Conservation (phyloP, 1,140 invertebrate species). For the Laodelphax striatellus region DNA sequence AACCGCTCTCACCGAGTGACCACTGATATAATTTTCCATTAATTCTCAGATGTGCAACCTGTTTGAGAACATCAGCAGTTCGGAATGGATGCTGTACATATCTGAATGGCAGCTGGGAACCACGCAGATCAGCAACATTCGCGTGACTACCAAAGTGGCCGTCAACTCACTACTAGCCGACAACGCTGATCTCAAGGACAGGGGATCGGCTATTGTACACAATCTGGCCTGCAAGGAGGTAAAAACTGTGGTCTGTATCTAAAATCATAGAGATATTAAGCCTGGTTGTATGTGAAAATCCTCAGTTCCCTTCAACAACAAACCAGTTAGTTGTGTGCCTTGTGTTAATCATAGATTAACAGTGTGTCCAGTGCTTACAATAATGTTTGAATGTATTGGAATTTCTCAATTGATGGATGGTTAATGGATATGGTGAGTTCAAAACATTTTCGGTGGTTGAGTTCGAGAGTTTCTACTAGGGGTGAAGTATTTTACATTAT, state of each 20-base stretch:
- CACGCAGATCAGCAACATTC: constrained; percentile 70
- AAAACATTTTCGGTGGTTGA: too few relatives aligned
- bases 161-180: constrained; percentile 75
- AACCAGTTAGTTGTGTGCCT: constrained; percentile 11
- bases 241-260: constrained; percentile 88
- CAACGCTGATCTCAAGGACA: constrained; percentile 54
- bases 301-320: constrained; percentile 1
- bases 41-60: constrained; percentile 68
- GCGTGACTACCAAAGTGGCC: constrained; percentile 81
- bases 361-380: background rate
- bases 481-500: too few relatives aligned
- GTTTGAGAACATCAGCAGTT: constrained; percentile 78
- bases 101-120: constrained; percentile 73
- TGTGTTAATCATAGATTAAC: background rate
- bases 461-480: too few relatives aligned
- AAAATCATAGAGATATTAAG: constrained; percentile 9
- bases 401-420: background rate
- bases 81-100: constrained; percentile 87
- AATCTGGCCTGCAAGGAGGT: constrained; percentile 92
- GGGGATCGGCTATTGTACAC: constrained; percentile 76
- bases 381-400: background rate
- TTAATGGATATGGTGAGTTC: background rate
- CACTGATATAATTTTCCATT: too few relatives aligned
- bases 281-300: constrained; percentile 1
- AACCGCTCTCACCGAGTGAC: too few relatives aligned